Evolutionary conservation across 2,113 vertebrate species (phyloP).

Genomic region (Gasterosteus nipponicus): DNA sequence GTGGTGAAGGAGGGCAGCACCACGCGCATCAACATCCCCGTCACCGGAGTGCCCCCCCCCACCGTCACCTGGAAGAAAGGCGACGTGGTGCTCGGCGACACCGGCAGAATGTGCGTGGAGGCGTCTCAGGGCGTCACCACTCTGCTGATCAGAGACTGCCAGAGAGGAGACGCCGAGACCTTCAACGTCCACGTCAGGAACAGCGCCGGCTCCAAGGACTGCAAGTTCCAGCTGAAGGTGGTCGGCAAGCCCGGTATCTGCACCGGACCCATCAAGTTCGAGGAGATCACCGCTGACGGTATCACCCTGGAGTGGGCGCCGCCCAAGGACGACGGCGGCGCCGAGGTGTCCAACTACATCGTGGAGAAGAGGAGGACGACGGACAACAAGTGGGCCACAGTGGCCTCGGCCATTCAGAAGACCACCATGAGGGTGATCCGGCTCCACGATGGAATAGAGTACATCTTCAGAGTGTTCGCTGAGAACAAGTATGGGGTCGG

Average conservation of each 20-base stretch:
- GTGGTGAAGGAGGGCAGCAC: conserved; percentile 93
- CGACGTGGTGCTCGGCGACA: conserved; percentile 85
- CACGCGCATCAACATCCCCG: conserved; percentile 91
- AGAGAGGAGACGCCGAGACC: conserved; percentile 91
- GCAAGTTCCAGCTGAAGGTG: conserved; percentile 89
- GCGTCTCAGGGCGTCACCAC: conserved; percentile 88
- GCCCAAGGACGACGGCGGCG: conserved; percentile 94
- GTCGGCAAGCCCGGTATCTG: conserved; percentile 97
- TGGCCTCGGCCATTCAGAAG: conserved; percentile 97
- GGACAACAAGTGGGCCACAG: conserved; percentile 95
- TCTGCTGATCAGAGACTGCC: conserved; percentile 92
- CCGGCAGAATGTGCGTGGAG: conserved; percentile 90
- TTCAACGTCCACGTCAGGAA: conserved; percentile 90
- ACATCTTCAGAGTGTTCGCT: conserved; percentile 95
- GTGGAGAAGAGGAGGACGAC: conserved; percentile 94
- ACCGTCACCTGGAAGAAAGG: conserved; percentile 92
- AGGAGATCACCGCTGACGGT: conserved; percentile 95
- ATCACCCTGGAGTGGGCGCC: conserved; percentile 95
- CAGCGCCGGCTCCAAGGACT: conserved; percentile 90
- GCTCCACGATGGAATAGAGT: conserved; percentile 94
- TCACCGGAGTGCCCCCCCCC: conserved; percentile 89
- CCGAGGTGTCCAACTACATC: conserved; percentile 97
- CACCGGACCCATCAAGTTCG: conserved; percentile 93
- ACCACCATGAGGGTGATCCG: conserved; percentile 93
- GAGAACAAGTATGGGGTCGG: conserved; percentile 99